Base-by-base conservation (phyloP, 2,797 vertebrate genomes). In the Acrossocheilus wenchowensis region DNA sequence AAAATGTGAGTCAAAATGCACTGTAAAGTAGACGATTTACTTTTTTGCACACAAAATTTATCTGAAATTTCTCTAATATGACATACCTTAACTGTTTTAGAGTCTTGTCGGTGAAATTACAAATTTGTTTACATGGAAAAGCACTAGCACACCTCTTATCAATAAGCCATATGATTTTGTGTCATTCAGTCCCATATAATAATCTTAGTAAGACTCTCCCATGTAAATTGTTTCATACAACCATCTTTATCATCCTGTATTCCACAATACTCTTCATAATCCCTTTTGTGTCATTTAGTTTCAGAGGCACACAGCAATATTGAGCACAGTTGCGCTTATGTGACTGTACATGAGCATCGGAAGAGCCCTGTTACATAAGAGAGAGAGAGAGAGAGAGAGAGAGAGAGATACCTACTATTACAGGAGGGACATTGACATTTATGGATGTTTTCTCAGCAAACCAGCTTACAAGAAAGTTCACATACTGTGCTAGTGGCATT, bases 371-470 rank as follows among this genome's bases (percentile, higher is more conserved):
- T 73, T 82, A 72, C 48, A 30, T 77, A 39, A 83, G 39, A 34
- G 39, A 62, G 23, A 26, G 39, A 34, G 39, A 48, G 23, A 26
- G 17, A 34, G 39, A 21, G 21, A 34, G 26, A 26, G 34, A 69
- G 10, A n/a, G 26, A n/a, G 43, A 39, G 6, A 34, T 19, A 21
- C 30, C 72, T 77, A 74, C 57, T 62, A 23, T 39, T 41, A 50
- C 72, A 74, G 23, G 11, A 83, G 60, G n/a, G 26, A 80, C 39
- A 66, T 80, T 62, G 54, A 74, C 60, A 68, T 84, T 41, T 69
- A 52, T 6, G 3, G 15, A 60, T 10, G 8, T 66, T 68, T 78
- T 78, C 30, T 34, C 6, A 8, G 60, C 62, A 78, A 52, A 84
- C 57, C n/a, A 36, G 60, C 52, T 73, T 30, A 73, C n/a, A 19